Conservation (phyloP, 2,888 invertebrate genomes). For the Dyspetes luteomarginatus region DNA sequence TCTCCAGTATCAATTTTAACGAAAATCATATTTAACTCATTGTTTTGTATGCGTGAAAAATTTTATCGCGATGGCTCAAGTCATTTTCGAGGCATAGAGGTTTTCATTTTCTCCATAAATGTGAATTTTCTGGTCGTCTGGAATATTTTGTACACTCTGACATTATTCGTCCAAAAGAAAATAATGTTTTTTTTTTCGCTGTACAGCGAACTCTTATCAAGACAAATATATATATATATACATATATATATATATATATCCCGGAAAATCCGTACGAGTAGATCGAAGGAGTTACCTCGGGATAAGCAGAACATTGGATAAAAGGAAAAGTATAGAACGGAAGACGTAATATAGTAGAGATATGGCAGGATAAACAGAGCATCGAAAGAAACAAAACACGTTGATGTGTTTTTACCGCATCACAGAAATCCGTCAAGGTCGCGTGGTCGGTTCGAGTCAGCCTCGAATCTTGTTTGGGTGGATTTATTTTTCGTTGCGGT, state of each 20-base stretch:
- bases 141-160: no score
- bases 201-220: no score
- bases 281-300: slow-evolving; percentile 41
- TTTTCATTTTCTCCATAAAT: no score
- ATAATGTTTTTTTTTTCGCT: no score
- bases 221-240: no score
- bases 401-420: slow-evolving; percentile 44
- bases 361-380: slow-evolving; percentile 16
- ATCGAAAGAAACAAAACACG: slow-evolving; percentile 24
- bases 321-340: slow-evolving; percentile 37
- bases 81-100: no score
- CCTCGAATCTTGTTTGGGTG: slow-evolving; percentile 3
- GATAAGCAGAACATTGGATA: slow-evolving; percentile 58
- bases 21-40: no score
- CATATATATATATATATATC: slow-evolving; percentile 3
- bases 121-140: no score
- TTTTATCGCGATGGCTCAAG: no score
- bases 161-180: no score
- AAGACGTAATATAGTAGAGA: slow-evolving; percentile 45
- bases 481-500: slow-evolving; percentile 43
- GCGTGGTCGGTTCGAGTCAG: slow-evolving; percentile 23
- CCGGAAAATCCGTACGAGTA: slow-evolving; percentile 8
- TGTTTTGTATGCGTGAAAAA: no score
- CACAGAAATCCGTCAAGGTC: slow-evolving; percentile 26
- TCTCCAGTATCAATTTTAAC: no score